These are phyloP conservation scores for Dascyllus trimaculatus DNA, from an alignment of 2,113 vertebrate genomes.

Conservation along the genomic window DNA sequence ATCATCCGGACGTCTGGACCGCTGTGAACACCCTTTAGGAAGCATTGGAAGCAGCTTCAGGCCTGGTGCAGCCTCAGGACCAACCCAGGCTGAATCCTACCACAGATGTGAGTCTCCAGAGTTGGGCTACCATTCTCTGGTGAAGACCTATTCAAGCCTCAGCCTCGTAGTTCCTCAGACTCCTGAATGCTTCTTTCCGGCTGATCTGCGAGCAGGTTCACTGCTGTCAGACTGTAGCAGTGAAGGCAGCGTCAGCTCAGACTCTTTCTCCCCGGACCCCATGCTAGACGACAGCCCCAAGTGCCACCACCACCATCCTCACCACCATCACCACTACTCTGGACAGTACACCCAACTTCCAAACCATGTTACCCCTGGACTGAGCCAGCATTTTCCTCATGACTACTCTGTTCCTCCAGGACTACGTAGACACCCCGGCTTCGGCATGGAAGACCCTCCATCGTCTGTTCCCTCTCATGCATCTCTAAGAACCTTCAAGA, in stretches of 20 bases:
- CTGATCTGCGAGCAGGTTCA: constrained; percentile 87
- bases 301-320: constrained; percentile 89
- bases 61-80: constrained; percentile 81
- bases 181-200: constrained; percentile 88
- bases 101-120: constrained; percentile 93
- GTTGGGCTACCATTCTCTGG: constrained; percentile 90
- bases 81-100: constrained; percentile 86
- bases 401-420: constrained; percentile 72
- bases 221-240: constrained; percentile 94
- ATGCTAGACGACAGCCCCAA: constrained; percentile 89
- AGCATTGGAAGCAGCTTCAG: constrained; percentile 17
- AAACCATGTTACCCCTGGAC: constrained; percentile 81
- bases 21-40: constrained; percentile 64
- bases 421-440: constrained; percentile 83
- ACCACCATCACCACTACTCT: constrained; percentile 81
- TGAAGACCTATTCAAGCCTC: constrained; percentile 90
- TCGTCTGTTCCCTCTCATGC: constrained; percentile 23
- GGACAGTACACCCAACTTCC: constrained; percentile 66
- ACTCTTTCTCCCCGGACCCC: constrained; percentile 92
- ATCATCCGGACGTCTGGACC: constrained; percentile 86
- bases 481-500: constrained; percentile 81
- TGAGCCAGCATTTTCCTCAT: constrained; percentile 80
- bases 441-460: constrained; percentile 87
- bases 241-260: constrained; percentile 90
- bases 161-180: constrained; percentile 88